These are phyloP conservation scores for Eucidaris tribuloides DNA, from an alignment of 35 echinoderm and acorn worm genomes.

Conservation along the genomic window DNA sequence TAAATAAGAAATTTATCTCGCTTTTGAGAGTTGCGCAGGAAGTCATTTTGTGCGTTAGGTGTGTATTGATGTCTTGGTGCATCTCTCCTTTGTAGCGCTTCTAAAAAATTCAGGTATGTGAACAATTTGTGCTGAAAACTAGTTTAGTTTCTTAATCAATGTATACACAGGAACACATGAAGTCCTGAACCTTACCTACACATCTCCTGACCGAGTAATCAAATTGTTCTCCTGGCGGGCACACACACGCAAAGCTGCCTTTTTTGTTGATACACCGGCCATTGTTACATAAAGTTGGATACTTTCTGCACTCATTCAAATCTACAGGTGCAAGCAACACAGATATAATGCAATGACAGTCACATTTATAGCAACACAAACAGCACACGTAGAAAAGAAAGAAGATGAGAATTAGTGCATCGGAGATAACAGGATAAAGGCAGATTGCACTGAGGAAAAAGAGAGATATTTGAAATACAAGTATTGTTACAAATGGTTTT, in stretches of 20 bases:
- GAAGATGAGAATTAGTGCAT: background rate
- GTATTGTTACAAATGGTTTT: background rate
- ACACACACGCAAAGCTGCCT: conserved; percentile 47
- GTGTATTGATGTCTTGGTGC: too few relatives aligned
- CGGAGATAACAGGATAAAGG: background rate
- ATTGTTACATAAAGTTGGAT: conserved; percentile 44
- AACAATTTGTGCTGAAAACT: background rate
- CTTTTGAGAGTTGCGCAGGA: too few relatives aligned
- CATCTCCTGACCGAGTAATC: conserved; percentile 16
- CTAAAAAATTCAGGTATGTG: background rate
- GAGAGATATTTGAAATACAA: background rate
- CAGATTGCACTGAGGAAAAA: background rate
- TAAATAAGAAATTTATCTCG: too few relatives aligned
- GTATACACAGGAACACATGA: background rate
- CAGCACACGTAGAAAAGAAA: background rate
- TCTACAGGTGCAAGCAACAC: conserved; percentile 21
- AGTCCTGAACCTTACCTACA: conserved; percentile 42
- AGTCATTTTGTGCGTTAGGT: too few relatives aligned
- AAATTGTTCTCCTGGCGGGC: conserved; percentile 36
- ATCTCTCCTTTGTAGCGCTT: background rate
- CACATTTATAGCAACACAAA: too few relatives aligned
- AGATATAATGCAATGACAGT: too few relatives aligned
- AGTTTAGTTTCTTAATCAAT: background rate
- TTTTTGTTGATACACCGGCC: conserved; percentile 59
- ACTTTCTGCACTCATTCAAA: conserved; percentile 47